Conservation (phyloP, 53 echinoderm and acorn worm species). For the Mesocentrotus franciscanus region DNA sequence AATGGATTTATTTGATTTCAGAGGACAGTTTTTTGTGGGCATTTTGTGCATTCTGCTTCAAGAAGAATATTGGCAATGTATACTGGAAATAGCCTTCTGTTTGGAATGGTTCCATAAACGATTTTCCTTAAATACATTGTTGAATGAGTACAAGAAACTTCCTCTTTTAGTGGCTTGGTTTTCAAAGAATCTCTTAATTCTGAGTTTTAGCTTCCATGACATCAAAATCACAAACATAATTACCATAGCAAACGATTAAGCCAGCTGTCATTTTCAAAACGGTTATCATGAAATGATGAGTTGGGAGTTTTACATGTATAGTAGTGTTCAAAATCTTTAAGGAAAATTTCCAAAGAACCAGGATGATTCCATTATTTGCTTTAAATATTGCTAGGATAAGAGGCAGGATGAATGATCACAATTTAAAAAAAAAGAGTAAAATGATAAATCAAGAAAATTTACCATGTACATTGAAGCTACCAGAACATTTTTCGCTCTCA, state of each 20-base stretch:
- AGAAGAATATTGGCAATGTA: neutral
- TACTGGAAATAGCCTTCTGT: neutral
- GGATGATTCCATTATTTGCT: no score
- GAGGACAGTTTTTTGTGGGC: neutral
- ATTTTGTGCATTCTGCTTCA: neutral
- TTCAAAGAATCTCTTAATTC: neutral
- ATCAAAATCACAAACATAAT: neutral
- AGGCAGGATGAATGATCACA: no score
- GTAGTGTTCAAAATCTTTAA: neutral
- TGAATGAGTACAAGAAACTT: neutral
- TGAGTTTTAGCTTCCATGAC: slow-evolving; percentile 15
- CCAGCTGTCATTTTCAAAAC: neutral
- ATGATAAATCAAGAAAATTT: neutral
- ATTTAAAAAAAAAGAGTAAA: no score
- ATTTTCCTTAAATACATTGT: neutral
- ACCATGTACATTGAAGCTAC: no score
- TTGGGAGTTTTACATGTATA: neutral
- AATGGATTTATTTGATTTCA: neutral
- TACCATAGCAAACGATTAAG: neutral
- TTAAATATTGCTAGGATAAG: no score
- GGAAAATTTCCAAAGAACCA: no score
- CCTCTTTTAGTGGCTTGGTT: neutral
- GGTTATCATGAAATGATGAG: neutral
- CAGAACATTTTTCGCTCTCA: no score
- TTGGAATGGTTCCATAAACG: neutral